phyloP scores from a whole-genome alignment of 2,113 vertebrate genomes.

The Mormyrus lacerda region DNA sequence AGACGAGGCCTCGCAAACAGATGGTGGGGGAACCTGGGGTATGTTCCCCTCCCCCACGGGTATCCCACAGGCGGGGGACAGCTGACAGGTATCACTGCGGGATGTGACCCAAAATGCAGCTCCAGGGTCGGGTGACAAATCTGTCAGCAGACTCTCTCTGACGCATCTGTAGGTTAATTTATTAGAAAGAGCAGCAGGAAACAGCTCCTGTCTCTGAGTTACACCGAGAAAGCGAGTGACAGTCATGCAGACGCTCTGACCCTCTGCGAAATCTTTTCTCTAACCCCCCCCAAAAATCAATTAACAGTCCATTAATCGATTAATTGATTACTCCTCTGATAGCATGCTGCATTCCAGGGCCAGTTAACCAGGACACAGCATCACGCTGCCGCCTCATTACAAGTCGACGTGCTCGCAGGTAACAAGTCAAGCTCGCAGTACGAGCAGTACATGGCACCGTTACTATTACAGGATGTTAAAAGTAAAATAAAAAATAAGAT shows the following conservation, averaged over 20 bases:
- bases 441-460: constrained; percentile 34
- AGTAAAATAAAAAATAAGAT: neutral
- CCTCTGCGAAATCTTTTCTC: neutral
- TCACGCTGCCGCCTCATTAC: constrained; percentile 41
- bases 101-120: constrained; percentile 89
- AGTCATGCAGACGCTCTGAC: neutral
- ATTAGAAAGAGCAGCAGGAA: neutral
- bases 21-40: constrained; percentile 88
- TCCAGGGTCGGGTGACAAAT: constrained; percentile 81
- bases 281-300: neutral
- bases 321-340: constrained; percentile 23
- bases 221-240: neutral
- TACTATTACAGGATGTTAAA: constrained; percentile 34
- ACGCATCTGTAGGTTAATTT: neutral
- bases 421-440: constrained; percentile 44
- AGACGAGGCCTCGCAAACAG: constrained; percentile 45
- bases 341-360: constrained; percentile 52
- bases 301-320: constrained; percentile 17
- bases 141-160: constrained; percentile 70
- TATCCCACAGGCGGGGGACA: constrained; percentile 82
- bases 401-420: constrained; percentile 46
- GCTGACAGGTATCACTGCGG: constrained; percentile 98
- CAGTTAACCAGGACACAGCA: constrained; percentile 52
- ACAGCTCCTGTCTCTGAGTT: neutral
- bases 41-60: constrained; percentile 66